Percentiles rank a stretch among this genome's conserved stretches.
Conservation (phyloP, 2,113 vertebrate species). For the Menura novaehollandiae region DNA sequence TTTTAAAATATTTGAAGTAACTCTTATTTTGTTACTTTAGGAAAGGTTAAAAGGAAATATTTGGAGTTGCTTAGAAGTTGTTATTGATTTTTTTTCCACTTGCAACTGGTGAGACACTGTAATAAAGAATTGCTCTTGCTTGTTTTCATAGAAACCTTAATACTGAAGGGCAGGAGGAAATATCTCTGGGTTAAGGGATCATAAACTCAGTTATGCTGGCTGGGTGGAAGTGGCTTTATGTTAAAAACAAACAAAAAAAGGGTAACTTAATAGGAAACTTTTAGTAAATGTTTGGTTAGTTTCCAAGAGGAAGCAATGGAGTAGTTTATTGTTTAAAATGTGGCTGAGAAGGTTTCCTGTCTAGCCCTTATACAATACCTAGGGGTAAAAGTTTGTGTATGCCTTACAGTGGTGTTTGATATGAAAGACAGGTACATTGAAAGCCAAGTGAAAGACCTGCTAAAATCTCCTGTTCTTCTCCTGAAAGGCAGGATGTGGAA, state of each 20-base stretch:
- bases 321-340: background rate
- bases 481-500: background rate
- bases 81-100: background rate
- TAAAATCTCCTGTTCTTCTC: background rate
- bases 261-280: background rate
- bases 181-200: background rate
- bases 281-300: background rate
- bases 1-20: background rate
- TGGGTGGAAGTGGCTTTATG: background rate
- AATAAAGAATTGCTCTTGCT: background rate
- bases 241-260: background rate
- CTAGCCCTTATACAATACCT: background rate
- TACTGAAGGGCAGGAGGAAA: background rate
- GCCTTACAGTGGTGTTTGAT: background rate
- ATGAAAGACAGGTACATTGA: background rate
- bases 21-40: background rate
- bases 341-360: background rate
- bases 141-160: background rate
- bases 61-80: background rate
- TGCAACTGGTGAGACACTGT: background rate
- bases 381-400: background rate
- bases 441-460: background rate
- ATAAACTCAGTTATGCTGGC: background rate
- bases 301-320: background rate
- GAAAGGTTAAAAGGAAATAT: background rate